phyloP scores from a whole-genome alignment of 2,113 vertebrate genomes.

The Zosterops japonicus region DNA sequence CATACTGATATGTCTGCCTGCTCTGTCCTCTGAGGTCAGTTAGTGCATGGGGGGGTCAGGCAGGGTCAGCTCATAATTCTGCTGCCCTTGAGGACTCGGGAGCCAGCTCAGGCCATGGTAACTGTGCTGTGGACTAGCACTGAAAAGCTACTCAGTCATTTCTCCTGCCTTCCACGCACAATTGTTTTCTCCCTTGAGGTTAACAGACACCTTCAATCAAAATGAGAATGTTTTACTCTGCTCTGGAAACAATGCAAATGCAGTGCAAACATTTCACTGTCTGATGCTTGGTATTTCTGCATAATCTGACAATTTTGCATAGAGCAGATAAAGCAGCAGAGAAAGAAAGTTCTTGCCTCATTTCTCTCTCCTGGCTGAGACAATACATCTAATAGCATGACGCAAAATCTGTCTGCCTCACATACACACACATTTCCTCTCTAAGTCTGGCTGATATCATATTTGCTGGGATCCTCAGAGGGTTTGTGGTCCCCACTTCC shows the following conservation, averaged over 20 bases:
- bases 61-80: neutral
- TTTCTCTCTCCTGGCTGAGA: neutral
- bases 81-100: neutral
- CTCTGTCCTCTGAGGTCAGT: neutral
- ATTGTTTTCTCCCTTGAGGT: neutral
- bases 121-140: neutral
- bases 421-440: neutral
- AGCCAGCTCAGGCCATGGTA: neutral
- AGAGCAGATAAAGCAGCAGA: neutral
- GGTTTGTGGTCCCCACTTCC: neutral
- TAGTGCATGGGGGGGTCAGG: neutral
- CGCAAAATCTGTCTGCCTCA: neutral
- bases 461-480: neutral
- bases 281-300: neutral
- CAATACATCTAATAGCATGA: neutral
- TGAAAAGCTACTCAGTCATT: neutral
- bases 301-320: neutral
- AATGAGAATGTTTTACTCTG: neutral
- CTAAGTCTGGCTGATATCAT: neutral
- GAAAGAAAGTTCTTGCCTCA: neutral
- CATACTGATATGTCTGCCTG: accelerated
- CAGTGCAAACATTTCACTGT: neutral
- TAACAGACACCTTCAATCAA: neutral
- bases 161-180: neutral
- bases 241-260: neutral